Evolutionary conservation across 2,797 vertebrate species (phyloP).

Genomic region (Poliocrania exsul): DNA sequence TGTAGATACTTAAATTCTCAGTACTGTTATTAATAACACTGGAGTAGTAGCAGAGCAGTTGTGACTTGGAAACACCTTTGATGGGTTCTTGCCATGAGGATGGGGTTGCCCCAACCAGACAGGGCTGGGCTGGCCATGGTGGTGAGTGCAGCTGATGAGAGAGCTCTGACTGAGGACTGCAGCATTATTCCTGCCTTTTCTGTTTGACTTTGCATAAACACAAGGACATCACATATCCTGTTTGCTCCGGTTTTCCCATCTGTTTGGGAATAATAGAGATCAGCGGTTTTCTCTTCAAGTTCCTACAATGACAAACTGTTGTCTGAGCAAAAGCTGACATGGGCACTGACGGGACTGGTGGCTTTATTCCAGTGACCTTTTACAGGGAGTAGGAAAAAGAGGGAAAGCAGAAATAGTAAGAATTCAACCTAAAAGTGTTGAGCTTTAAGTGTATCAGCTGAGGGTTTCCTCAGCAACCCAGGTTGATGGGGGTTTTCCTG

Average conservation of each 20-base stretch:
- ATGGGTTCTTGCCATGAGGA: neutral
- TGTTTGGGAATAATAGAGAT: slow-evolving; percentile 58
- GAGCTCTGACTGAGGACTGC: neutral
- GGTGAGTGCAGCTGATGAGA: neutral
- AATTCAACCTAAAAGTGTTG: neutral
- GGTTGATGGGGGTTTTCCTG: neutral
- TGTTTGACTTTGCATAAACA: slow-evolving; percentile 55
- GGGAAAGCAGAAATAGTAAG: neutral
- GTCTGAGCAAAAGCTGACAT: slow-evolving; percentile 46
- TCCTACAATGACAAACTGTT: slow-evolving; percentile 43
- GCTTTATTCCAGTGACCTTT: slow-evolving; percentile 8
- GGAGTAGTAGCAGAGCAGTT: neutral
- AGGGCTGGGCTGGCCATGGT: neutral
- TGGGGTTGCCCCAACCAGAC: neutral
- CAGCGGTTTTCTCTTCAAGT: slow-evolving; percentile 58
- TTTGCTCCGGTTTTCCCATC: slow-evolving; percentile 58
- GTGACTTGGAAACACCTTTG: neutral
- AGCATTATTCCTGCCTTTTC: slow-evolving; percentile 28
- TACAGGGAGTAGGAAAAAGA: neutral
- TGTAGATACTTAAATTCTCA: neutral
- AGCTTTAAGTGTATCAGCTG: neutral
- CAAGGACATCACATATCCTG: slow-evolving; percentile 29
- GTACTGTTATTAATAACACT: neutral
- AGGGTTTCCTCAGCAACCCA: neutral
- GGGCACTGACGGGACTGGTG: neutral